Percentiles rank a stretch among this genome's conserved stretches.
These are phyloP conservation scores for Rostratula benghalensis DNA, from an alignment of 2,113 vertebrate genomes.

Conservation along the genomic window DNA sequence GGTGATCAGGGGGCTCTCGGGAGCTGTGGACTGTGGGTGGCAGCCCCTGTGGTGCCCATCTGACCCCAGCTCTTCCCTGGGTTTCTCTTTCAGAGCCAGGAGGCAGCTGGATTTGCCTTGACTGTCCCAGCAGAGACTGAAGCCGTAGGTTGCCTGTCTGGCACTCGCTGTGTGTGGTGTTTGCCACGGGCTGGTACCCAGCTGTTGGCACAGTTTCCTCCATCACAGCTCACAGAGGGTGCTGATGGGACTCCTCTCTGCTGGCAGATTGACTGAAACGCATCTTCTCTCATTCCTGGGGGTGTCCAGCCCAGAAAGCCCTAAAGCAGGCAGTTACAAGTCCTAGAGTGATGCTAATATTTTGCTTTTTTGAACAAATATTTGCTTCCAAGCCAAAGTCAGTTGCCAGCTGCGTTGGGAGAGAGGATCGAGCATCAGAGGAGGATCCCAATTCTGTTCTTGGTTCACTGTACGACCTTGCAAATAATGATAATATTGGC, in stretches of 20 bases:
- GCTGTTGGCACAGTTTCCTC: background rate
- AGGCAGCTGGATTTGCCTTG: background rate
- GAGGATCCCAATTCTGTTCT: background rate
- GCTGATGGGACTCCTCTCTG: background rate
- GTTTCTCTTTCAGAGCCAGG: background rate
- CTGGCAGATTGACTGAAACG: background rate
- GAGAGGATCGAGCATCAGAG: background rate
- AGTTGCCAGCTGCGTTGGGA: background rate
- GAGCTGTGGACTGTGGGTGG: background rate
- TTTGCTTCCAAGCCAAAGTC: background rate
- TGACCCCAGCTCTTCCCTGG: background rate
- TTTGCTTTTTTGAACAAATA: constrained; percentile 3
- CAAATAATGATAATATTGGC: background rate
- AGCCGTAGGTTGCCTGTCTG: background rate
- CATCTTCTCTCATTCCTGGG: background rate
- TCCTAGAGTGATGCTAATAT: background rate
- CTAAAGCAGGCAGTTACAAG: background rate
- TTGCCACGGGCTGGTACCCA: background rate
- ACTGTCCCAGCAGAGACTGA: background rate
- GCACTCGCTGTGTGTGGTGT: background rate
- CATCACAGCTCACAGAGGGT: background rate
- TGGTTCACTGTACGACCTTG: background rate
- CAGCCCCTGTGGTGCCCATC: rapidly evolving
- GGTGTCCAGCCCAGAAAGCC: background rate
- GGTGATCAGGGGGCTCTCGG: background rate